Evolutionary conservation across 2,888 invertebrate genomes (phyloP), one percentile per base, ranked within the genome.

Genomic region (Gerris lacustris): DNA sequence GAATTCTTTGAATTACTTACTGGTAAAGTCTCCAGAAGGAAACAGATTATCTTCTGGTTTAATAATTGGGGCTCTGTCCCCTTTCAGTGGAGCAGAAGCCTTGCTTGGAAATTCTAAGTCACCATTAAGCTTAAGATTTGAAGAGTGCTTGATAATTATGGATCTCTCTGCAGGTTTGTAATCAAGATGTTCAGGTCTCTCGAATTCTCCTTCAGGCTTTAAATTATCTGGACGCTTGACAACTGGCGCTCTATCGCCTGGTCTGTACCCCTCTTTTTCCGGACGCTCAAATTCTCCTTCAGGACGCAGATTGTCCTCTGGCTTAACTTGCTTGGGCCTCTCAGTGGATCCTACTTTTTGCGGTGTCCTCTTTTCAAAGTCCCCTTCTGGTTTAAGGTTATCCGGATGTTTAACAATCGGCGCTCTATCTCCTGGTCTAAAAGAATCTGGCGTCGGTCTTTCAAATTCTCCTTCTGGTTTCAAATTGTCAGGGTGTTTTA

Each of bases 401-500:
- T 76, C 76, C 0, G 74, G 71, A 6, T 77, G 79, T 71, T 74
- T 77, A 6, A 77, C 74, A 6, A 76, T 80, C 69, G 78, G 77
- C 2, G 82, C 82, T 15, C 84, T 78, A 74, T 84, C 84, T 6
- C 82, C 82, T 44, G 83, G 83, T 44, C 69, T 78, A 67, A 81
- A 79, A 0, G 76, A 72, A 9, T 75, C 72, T n/a, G 81, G 80
- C 76, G 43, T 72, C 18, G 81, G 81, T 63, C 79, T 74, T 67
- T 79, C 79, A 74, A 82, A 82, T 5, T 80, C 79, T 6, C 83
- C 83, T 77, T 85, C 85, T 0, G 83, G 82, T 45, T 80, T 80
- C 0, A 85, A 77, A 76, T 86, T 86, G 73, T 87, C 86, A 45
- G 81, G 77, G 0, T 84, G 85, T 74, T 81, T 83, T 0, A 78